Evolutionary conservation across 2,888 invertebrate species (phyloP).

Genomic region (Luperina nickerlii): DNA sequence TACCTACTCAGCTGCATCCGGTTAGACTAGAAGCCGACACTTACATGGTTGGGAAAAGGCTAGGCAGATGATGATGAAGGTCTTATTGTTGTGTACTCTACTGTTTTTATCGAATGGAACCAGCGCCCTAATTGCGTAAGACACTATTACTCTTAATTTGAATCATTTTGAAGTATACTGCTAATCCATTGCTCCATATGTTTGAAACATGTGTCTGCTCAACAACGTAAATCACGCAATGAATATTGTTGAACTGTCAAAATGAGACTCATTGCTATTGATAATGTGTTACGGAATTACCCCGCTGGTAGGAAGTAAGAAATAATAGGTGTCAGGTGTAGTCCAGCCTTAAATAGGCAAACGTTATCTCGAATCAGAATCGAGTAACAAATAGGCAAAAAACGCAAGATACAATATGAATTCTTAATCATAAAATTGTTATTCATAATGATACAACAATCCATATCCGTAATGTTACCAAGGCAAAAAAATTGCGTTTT

Average conservation of each 20-base stretch:
- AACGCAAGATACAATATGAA: slow-evolving; percentile 63
- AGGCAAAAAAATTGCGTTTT: slow-evolving; percentile 57
- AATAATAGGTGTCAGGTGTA: slow-evolving; percentile 26
- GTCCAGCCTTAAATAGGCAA: slow-evolving; percentile 23
- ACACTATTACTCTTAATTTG: too few relatives aligned
- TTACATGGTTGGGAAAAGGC: neutral
- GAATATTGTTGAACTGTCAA: too few relatives aligned
- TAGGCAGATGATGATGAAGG: neutral
- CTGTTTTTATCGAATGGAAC: neutral
- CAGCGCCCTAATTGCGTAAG: too few relatives aligned
- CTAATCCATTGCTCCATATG: too few relatives aligned
- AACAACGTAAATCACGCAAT: too few relatives aligned
- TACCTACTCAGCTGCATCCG: neutral
- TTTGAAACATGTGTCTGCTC: too few relatives aligned
- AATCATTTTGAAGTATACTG: too few relatives aligned
- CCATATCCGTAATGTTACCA: slow-evolving; percentile 66
- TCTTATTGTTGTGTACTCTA: neutral
- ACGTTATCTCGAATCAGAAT: slow-evolving; percentile 63
- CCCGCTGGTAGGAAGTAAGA: slow-evolving; percentile 23
- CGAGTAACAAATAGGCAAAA: slow-evolving; percentile 63
- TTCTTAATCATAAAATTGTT: slow-evolving; percentile 65
- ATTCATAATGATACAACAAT: slow-evolving; percentile 65
- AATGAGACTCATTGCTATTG: too few relatives aligned
- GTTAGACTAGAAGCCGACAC: neutral
- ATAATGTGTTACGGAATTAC: too few relatives aligned